Percentiles rank a stretch among this genome's conserved stretches.
Evolutionary conservation across 1,140 invertebrate species (phyloP).

Genomic region (Lasioglossum baleicum): DNA sequence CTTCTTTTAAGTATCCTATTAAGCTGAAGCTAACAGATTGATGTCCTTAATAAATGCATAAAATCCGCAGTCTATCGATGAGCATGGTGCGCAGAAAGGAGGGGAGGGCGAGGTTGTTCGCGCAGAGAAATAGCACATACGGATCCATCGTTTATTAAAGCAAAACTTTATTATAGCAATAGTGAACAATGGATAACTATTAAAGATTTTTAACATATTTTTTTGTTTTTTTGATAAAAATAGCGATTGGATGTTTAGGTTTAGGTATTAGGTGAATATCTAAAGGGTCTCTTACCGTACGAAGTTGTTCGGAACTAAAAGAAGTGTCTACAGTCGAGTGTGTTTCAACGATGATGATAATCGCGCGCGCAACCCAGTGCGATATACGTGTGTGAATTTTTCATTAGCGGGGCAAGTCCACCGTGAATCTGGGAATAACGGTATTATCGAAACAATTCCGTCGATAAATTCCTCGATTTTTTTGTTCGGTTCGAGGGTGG

Average conservation of each 20-base stretch:
- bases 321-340: slow-evolving; percentile 54
- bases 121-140: slow-evolving; percentile 37
- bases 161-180: slow-evolving; percentile 80
- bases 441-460: neutral
- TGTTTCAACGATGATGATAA: slow-evolving; percentile 54
- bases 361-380: slow-evolving; percentile 47
- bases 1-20: no score
- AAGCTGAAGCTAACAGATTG: no score
- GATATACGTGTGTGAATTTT: slow-evolving; percentile 52
- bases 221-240: slow-evolving; percentile 74
- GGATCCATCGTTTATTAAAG: slow-evolving; percentile 76
- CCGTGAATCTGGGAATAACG: slow-evolving; percentile 45
- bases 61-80: no score
- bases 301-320: slow-evolving; percentile 59
- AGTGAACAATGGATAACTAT: slow-evolving; percentile 80
- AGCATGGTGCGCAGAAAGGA: neutral
- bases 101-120: neutral
- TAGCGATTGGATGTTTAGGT: slow-evolving; percentile 79
- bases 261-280: slow-evolving; percentile 77
- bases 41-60: no score
- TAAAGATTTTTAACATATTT: slow-evolving; percentile 79
- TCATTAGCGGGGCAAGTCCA: slow-evolving; percentile 28
- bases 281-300: slow-evolving; percentile 71
- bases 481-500: neutral
- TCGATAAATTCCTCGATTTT: neutral